Evolutionary conservation across 2,888 invertebrate genomes (phyloP).

Genomic region (Enchytraeus crypticus): DNA sequence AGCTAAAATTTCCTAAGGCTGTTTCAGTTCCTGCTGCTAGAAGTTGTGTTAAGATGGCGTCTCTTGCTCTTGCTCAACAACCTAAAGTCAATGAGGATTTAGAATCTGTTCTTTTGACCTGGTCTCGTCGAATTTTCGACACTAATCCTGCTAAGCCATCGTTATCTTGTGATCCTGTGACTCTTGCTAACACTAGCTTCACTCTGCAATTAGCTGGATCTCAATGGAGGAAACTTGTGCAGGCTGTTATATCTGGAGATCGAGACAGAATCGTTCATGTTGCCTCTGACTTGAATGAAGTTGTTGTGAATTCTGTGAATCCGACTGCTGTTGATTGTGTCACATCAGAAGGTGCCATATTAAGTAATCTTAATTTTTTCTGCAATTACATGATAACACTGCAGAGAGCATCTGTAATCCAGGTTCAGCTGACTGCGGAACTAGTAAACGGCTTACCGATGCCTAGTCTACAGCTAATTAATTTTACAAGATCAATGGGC

Average conservation of each 20-base stretch:
- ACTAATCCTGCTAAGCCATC: background rate
- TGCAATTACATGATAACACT: constrained; percentile 22
- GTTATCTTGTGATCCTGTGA: background rate
- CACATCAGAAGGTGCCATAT: constrained; percentile 27
- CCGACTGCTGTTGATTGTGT: background rate
- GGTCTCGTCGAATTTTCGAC: constrained; percentile 3
- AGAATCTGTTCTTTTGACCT: background rate
- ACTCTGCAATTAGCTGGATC: background rate
- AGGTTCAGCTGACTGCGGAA: constrained; percentile 34
- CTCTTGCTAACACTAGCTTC: background rate
- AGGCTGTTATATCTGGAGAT: constrained; percentile 4
- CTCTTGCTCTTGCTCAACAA: background rate
- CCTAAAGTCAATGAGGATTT: background rate
- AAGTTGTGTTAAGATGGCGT: background rate
- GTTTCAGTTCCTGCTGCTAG: background rate
- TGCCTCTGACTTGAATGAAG: background rate
- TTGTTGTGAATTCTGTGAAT: constrained; percentile 1
- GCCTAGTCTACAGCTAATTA: constrained; percentile 37
- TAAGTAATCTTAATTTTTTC: constrained; percentile 14
- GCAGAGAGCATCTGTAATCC: constrained; percentile 27
- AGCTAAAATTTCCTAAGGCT: background rate
- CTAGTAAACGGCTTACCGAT: constrained; percentile 30
- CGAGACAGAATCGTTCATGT: background rate
- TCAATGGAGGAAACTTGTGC: constrained; percentile 11
- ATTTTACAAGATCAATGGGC: constrained; percentile 33